phyloP scores from a whole-genome alignment of 2,113 vertebrate genomes.

The Rhineura floridana region DNA sequence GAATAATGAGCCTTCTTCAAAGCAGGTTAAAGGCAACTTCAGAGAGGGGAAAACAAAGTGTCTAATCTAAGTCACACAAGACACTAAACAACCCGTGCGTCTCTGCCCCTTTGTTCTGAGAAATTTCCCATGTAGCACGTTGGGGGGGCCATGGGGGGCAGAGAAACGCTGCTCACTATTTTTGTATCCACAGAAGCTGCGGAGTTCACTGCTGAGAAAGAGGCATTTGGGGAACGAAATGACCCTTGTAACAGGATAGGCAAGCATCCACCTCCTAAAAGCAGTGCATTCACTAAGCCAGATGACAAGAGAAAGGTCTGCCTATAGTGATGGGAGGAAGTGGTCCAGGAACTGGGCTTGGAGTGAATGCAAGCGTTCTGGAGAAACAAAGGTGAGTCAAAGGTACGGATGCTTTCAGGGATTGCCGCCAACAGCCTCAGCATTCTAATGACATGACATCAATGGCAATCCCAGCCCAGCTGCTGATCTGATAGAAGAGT shows the following conservation, averaged over 20 bases:
- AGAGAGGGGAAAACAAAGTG: constrained; percentile 65
- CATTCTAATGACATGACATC: constrained; percentile 63
- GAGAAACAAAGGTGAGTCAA: constrained; percentile 68
- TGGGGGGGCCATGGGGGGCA: constrained; percentile 24
- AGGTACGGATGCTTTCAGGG: constrained; percentile 52
- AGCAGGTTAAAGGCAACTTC: constrained; percentile 71
- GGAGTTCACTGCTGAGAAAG: constrained; percentile 67
- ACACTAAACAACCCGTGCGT: constrained; percentile 66
- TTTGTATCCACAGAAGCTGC: constrained; percentile 67
- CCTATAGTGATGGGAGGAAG: constrained; percentile 66
- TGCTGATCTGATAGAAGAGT: not conserved
- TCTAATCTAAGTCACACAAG: constrained; percentile 67
- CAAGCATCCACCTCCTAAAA: constrained; percentile 53
- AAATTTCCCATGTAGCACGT: constrained; percentile 74
- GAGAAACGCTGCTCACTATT: constrained; percentile 67
- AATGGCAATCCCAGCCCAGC: constrained; percentile 28
- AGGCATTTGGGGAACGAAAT: constrained; percentile 70
- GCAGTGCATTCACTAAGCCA: constrained; percentile 68
- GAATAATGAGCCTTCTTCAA: constrained; percentile 65
- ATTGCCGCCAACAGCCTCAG: constrained; percentile 12
- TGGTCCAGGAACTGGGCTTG: constrained; percentile 61
- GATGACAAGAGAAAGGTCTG: constrained; percentile 61
- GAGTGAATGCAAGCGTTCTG: constrained; percentile 65
- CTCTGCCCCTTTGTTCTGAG: constrained; percentile 66
- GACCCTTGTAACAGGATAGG: constrained; percentile 77